phyloP scores from a whole-genome alignment of 2,888 invertebrate species.

The Sesia bembeciformis region DNA sequence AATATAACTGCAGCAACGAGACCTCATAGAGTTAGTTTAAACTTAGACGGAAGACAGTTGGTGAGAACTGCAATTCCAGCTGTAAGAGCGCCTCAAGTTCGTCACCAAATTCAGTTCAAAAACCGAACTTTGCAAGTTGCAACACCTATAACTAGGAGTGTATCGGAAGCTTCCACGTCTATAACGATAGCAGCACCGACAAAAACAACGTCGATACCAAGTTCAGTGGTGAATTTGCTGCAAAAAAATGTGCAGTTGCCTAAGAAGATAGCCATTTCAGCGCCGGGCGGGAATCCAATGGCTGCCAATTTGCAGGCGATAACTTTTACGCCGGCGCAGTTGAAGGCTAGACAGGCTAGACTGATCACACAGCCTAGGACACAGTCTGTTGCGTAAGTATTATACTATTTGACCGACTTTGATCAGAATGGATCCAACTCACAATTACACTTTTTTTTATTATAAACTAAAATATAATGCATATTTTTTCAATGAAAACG shows the following conservation, averaged over 20 bases:
- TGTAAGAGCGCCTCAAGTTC: conserved; percentile 26
- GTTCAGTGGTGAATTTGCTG: conserved; percentile 39
- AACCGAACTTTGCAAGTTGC: conserved; percentile 33
- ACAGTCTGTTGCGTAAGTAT: conserved; percentile 33
- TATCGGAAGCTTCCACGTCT: conserved; percentile 4
- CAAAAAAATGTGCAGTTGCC: conserved; percentile 43
- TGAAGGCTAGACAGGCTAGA: conserved; percentile 42
- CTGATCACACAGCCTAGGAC: conserved; percentile 34
- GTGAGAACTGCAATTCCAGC: conserved; percentile 31
- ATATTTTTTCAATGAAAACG: no score
- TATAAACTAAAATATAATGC: no score
- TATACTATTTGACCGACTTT: not conserved
- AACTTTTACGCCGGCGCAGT: conserved; percentile 43
- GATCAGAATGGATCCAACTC: no score
- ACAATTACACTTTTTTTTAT: no score
- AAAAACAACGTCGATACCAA: conserved; percentile 34
- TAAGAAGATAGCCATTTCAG: conserved; percentile 42
- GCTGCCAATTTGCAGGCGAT: conserved; percentile 49
- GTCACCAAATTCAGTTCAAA: conserved; percentile 49
- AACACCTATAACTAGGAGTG: conserved; percentile 5
- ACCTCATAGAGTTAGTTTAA: conserved; percentile 24
- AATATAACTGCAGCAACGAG: conserved; percentile 14
- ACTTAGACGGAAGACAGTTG: conserved; percentile 43
- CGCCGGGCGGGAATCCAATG: conserved; percentile 20
- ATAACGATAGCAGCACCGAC: conserved; percentile 28